Evolutionary conservation across 1,140 invertebrate genomes (phyloP), one percentile per base, ranked within the genome.

Genomic region (Belonocnema kinseyi): DNA sequence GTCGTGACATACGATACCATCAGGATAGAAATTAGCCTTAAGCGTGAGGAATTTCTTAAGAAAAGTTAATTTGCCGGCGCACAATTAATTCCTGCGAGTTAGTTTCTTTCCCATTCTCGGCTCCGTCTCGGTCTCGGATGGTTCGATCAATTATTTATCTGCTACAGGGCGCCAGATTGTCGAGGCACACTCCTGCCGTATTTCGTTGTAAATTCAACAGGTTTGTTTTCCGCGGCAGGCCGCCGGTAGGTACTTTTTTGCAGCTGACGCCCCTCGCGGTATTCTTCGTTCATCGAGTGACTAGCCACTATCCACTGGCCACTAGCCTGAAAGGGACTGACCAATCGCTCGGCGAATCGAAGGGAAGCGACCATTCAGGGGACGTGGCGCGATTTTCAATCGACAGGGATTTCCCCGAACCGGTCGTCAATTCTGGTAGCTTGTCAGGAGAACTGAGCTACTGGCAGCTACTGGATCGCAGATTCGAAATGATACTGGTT

Each of bases 351-450:
- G 26, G 58, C 26, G 61, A 66, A 66, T 66, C 33, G 58, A 66
- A 11, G 58, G 40, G 61, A n/a, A 77, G 14, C 75, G 72, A 73
- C 83, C 85, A 86, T 86, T 86, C 78, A 85, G 79, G 72, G 77
- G 77, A 78, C 80, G 78, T 77, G n/a, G 73, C 75, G 75, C 78
- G 77, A 76, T 85, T 83, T 85, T 85, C 84, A 85, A 85, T 85
- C 80, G 83, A 53, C 53, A 81, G 74, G 71, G 77, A 80, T 80
- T 86, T 85, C 83, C 83, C 80, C 84, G 85, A 86, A 86, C 72
- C 83, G 80, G 70, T 58, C 56, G 72, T 72, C 77, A 75, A 82
- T 84, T 85, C 81, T 82, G 80, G 46, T 72, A 61, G 73, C 78
- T 84, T 66, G 77, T 82, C 82, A 81, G 26, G 26, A 33, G 26